Evolutionary conservation across 2,888 invertebrate species (phyloP), one percentile per base, ranked within the genome.

Genomic region (Drosophila kokeensis): DNA sequence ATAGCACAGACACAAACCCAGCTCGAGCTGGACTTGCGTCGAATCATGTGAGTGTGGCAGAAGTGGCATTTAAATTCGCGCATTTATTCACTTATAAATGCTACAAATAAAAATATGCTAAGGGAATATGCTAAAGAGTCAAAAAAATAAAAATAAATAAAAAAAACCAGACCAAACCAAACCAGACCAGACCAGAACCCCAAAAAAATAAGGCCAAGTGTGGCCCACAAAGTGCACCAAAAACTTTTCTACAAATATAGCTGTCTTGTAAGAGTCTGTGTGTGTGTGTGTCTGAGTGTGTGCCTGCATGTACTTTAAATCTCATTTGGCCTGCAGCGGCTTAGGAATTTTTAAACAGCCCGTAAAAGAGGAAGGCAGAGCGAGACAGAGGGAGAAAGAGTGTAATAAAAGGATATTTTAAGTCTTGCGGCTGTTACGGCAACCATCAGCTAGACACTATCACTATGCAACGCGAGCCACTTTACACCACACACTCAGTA

Each of bases 11-110:
- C 65, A 52, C 62, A 55, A 55, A 32, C 30, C 40, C 32, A 27
- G 4, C 24, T 34, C 18, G 42, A 29, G 42, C 63, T 52, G 53
- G 58, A 53, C 45, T 45, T 45, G 8, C 24, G 24, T 45, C 74
- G 80, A 82, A 77, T 82, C 71, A 71, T 71, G 69, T 76, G 81
- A 69, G 76, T 77, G 76, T 53, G 71, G 69, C 77, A 80, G 79
- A 81, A 84, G 89, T 82, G 83, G 85, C 83, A 88, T 83, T 87
- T 89, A 88, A 89, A 89, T 89, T 81, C 86, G 83, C 88, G 86
- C 90, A 89, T 81, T 89, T 87, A 87, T 87, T 87, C 89, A 87
- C 89, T 87, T 87, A 89, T 87, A 85, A 87, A 89, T 87, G 87
- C 76, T 83, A 83, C 86, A 86, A 88, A 87, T 78, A 82, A 88